Evolutionary conservation across 2,888 invertebrate genomes (phyloP), one percentile per base, ranked within the genome.

Genomic region (Cremastinae sp.): DNA sequence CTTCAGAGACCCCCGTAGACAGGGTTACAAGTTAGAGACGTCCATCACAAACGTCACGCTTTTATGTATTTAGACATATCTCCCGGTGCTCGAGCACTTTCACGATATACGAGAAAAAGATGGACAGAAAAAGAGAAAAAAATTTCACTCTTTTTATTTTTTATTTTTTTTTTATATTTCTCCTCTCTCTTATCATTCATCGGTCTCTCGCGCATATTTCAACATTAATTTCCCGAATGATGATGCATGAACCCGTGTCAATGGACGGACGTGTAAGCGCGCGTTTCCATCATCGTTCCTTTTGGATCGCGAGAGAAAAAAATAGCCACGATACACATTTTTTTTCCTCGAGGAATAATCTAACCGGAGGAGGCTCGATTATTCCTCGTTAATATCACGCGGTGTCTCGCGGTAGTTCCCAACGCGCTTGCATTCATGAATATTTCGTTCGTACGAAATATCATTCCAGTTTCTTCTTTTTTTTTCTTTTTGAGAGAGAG

Each of bases 1-100:
- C 68, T 59, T 64, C 62, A 71, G 78, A 82, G 78, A 82, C 86
- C 86, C 87, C 86, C 84, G 85, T 85, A 85, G 87, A 87, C 84
- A 83, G 85, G 81, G 84, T 47, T 82, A 83, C 86, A 61, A 61
- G 85, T 84, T 85, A 87, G 86, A 87, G 86, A 85, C 87, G 88
- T 88, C 88, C 88, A 89, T 88, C 88, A 88, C 83, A 28, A 28
- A 81, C 83, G 86, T 88, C 88, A 87, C 82, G 83, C 82, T 87
- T 68, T 68, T 86, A 86, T 86, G 86, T 88, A 88, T 88, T 88
- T 88, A 88, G 86, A 87, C 86, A 84, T 87, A 87, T 86, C 87
- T 87, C 84, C 84, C 85, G 81, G 83, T 69, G 64, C 39, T 47
- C 62, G 61, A 55, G 65, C 56, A 71, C 37, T 51, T 58, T 73